Evolutionary conservation across 2,888 invertebrate species (phyloP).

Genomic region (Notocelia uddmanniana): DNA sequence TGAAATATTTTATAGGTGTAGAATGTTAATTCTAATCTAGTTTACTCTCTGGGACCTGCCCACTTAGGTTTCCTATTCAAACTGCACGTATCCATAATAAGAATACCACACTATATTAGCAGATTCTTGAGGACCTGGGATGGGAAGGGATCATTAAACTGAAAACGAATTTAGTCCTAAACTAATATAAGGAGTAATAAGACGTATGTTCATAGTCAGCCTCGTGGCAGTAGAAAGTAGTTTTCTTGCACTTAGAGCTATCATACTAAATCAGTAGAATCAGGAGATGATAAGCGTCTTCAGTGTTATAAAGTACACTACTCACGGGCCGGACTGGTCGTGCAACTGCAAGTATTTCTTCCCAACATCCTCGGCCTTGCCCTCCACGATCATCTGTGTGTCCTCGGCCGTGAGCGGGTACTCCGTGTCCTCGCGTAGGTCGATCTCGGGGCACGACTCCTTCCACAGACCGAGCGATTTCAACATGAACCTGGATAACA

Average conservation of each 20-base stretch:
- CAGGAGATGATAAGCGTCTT: no score
- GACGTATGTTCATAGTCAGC: no score
- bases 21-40: no score
- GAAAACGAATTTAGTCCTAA: neutral
- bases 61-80: no score
- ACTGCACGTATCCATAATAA: no score
- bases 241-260: no score
- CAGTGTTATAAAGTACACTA: conserved; percentile 46
- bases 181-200: no score
- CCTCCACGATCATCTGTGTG: conserved; percentile 69
- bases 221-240: no score
- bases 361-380: conserved; percentile 69
- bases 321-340: conserved; percentile 75
- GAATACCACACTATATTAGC: no score
- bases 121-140: neutral
- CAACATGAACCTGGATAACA: conserved; percentile 90
- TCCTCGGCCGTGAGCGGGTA: conserved; percentile 70
- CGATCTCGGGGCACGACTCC: conserved; percentile 75
- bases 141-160: neutral
- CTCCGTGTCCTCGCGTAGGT: conserved; percentile 73
- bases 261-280: no score
- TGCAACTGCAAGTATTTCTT: conserved; percentile 72
- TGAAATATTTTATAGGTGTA: no score
- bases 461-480: conserved; percentile 97
- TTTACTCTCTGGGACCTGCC: no score